Evolutionary conservation across 92 coral and sea anemone species (phyloP).

Genomic region (Plumapathes pennacea): DNA sequence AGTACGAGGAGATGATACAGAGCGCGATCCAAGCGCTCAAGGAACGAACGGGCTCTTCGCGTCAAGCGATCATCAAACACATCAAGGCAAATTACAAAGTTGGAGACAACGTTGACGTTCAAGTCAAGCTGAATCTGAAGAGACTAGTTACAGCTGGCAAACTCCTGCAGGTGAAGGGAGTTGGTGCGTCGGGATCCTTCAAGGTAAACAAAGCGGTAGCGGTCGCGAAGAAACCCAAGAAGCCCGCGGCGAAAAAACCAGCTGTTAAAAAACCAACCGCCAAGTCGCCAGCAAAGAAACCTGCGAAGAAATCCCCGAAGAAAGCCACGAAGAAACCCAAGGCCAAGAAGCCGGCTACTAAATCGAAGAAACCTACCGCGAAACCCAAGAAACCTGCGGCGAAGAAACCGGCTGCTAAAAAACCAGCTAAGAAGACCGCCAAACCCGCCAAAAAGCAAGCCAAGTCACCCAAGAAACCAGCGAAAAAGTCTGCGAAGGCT

Average conservation of each 20-base stretch:
- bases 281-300: constrained; percentile 42
- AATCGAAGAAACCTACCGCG: constrained; percentile 35
- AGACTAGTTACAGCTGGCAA: constrained; percentile 43
- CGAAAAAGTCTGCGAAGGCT: constrained; percentile 9
- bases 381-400: constrained; percentile 52
- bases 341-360: constrained; percentile 12
- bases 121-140: constrained; percentile 60
- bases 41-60: constrained; percentile 87
- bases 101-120: constrained; percentile 46
- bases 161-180: constrained; percentile 70
- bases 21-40: constrained; percentile 72
- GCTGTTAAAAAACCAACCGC: constrained; percentile 41
- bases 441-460: constrained; percentile 21
- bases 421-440: constrained; percentile 21
- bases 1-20: constrained; percentile 72
- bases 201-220: constrained; percentile 50
- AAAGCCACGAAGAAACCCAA: constrained; percentile 35
- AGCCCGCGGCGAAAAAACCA: constrained; percentile 38
- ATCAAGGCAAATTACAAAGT: constrained; percentile 73
- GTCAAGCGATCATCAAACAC: constrained; percentile 80
- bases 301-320: constrained; percentile 26
- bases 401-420: constrained; percentile 40
- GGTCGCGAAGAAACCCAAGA: constrained; percentile 31
- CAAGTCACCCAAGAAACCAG: constrained; percentile 51
- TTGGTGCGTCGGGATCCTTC: constrained; percentile 96